Evolutionary conservation across 2,888 invertebrate species (phyloP).

Genomic region (Ophion ellenae): DNA sequence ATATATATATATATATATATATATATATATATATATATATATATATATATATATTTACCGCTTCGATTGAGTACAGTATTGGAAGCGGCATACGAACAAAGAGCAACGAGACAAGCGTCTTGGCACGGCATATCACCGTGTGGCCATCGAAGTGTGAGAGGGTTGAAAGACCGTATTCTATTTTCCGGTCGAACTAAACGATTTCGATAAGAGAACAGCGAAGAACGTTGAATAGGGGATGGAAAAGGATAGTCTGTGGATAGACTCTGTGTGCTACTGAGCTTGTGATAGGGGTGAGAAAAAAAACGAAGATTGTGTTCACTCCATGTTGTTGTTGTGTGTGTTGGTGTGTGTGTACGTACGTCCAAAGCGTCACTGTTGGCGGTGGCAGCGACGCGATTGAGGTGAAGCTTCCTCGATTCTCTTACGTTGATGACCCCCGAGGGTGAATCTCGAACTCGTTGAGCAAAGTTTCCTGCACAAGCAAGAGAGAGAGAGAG

Average conservation of each 20-base stretch:
- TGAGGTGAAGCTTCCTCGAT: constrained; percentile 59
- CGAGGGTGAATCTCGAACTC: constrained; percentile 49
- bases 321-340: background rate
- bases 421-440: constrained; percentile 62
- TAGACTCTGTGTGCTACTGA: constrained; percentile 24
- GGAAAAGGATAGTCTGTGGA: constrained; percentile 19
- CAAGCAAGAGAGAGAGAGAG: constrained; percentile 8
- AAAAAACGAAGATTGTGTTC: constrained; percentile 39
- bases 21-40: too few relatives aligned
- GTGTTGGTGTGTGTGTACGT: background rate
- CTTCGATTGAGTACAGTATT: constrained; percentile 36
- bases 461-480: constrained; percentile 24
- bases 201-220: constrained; percentile 66
- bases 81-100: constrained; percentile 61
- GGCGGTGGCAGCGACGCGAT: constrained; percentile 50
- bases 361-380: background rate
- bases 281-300: constrained; percentile 30
- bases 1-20: too few relatives aligned
- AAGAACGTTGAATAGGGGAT: constrained; percentile 32
- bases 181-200: constrained; percentile 68
- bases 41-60: background rate
- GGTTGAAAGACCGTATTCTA: constrained; percentile 65
- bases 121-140: constrained; percentile 45
- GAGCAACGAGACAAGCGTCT: constrained; percentile 59
- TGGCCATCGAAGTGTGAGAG: constrained; percentile 60